phyloP scores from a whole-genome alignment of 2,888 invertebrate genomes.

The Mystacides longicornis region DNA sequence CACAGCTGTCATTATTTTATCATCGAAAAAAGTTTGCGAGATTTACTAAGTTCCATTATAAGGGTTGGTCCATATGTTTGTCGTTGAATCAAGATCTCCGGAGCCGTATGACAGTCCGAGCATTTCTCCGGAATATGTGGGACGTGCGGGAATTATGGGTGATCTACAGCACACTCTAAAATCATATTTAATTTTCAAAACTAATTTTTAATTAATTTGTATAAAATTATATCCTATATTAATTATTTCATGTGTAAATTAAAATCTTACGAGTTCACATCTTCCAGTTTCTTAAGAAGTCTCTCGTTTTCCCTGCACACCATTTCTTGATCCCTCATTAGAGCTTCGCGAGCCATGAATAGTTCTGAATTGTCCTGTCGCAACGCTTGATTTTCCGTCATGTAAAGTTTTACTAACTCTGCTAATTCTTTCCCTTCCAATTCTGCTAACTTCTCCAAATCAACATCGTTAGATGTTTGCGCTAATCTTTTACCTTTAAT shows the following conservation, averaged over 20 bases:
- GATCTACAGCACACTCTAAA: constrained; percentile 73
- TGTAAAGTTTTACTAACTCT: constrained; percentile 78
- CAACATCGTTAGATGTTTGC: constrained; percentile 52
- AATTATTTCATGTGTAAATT: background rate
- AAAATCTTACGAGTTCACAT: constrained; percentile 71
- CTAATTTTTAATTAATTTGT: no score
- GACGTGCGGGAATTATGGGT: constrained; percentile 70
- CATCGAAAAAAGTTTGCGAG: no score
- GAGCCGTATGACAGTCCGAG: constrained; percentile 31
- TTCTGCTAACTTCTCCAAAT: constrained; percentile 65
- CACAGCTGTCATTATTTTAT: no score
- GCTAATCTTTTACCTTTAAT: constrained; percentile 27
- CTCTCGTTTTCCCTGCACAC: constrained; percentile 88
- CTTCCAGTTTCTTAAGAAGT: constrained; percentile 78
- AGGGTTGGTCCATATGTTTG: constrained; percentile 71
- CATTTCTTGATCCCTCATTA: constrained; percentile 82
- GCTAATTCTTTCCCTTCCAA: constrained; percentile 74
- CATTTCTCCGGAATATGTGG: constrained; percentile 59
- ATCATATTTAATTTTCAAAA: background rate
- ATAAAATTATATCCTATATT: background rate
- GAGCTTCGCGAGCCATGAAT: constrained; percentile 68
- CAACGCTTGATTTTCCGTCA: constrained; percentile 70
- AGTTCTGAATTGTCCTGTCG: constrained; percentile 82
- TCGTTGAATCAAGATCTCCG: constrained; percentile 32
- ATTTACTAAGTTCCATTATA: constrained; percentile 30